Conservation (phyloP, 1,140 invertebrate species). For the Venustaconcha ellipsiformis region DNA sequence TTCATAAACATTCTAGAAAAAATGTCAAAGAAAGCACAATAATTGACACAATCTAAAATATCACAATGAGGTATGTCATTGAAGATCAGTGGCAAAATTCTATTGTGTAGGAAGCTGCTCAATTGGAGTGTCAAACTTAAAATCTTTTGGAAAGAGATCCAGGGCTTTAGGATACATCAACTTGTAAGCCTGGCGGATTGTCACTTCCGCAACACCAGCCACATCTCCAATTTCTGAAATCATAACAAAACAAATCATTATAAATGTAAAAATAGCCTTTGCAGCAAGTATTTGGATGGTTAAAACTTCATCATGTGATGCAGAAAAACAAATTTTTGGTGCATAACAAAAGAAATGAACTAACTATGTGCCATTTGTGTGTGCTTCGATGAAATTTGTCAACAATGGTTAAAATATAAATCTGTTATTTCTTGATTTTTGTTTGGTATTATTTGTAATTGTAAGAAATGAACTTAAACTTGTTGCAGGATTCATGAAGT, state of each 20-base stretch:
- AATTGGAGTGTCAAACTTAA: conserved; percentile 95
- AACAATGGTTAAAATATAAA: too few relatives aligned
- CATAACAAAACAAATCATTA: conserved; percentile 6
- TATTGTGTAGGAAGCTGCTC: conserved; percentile 83
- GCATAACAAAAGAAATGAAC: background rate
- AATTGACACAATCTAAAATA: too few relatives aligned
- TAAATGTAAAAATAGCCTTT: background rate
- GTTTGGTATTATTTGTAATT: background rate
- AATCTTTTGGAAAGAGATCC: conserved; percentile 95
- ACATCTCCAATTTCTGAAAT: conserved; percentile 96
- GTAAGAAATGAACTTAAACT: background rate
- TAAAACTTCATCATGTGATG: too few relatives aligned
- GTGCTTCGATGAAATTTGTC: background rate
- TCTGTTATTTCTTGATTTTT: background rate
- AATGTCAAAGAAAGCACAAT: too few relatives aligned
- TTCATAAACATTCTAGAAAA: too few relatives aligned
- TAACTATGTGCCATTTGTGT: too few relatives aligned
- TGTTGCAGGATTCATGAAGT: background rate
- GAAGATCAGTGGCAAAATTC: background rate
- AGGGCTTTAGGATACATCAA: conserved; percentile 95
- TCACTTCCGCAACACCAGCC: conserved; percentile 98
- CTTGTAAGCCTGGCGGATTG: conserved; percentile 98
- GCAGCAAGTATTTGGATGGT: too few relatives aligned
- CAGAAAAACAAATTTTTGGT: background rate
- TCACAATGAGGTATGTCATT: background rate